phyloP scores from a whole-genome alignment of 2,888 invertebrate genomes.

The Euzetes globulus region DNA sequence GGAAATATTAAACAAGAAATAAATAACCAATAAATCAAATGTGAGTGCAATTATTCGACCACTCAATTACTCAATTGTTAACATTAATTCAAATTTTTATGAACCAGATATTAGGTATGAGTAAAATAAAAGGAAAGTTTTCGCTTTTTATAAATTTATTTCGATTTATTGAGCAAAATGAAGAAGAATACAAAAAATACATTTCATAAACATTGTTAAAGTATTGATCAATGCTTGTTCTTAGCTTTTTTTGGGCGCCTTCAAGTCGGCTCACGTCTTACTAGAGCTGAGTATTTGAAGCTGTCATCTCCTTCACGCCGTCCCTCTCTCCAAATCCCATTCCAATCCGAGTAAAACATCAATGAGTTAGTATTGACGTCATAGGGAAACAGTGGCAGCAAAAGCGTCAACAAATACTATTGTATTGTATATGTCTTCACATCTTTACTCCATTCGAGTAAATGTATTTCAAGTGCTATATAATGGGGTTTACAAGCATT shows the following conservation, averaged over 20 bases:
- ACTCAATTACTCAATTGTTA: too few species aligned
- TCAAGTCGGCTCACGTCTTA: constrained; percentile 23
- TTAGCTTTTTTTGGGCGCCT: neutral
- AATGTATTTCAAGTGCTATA: too few species aligned
- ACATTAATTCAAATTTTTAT: too few species aligned
- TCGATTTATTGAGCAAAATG: too few species aligned
- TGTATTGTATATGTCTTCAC: neutral
- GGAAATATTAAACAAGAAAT: too few species aligned
- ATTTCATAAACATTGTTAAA: neutral
- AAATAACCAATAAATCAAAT: too few species aligned
- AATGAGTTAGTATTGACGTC: constrained; percentile 27
- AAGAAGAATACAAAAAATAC: neutral
- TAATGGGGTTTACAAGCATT: too few species aligned
- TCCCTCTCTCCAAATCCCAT: constrained; percentile 1
- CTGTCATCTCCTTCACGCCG: neutral
- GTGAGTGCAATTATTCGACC: too few species aligned
- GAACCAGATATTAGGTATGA: too few species aligned
- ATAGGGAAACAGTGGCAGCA: neutral
- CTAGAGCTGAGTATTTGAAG: neutral
- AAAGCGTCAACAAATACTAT: constrained; percentile 25
- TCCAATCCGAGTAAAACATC: neutral
- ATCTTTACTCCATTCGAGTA: neutral
- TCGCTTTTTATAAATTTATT: too few species aligned
- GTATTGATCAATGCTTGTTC: neutral
- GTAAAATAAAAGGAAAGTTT: too few species aligned